A percentile compares a stretch with the other conserved stretches of the same genome.
Evolutionary conservation across 2,888 invertebrate genomes (phyloP).

Genomic region (Lasioglossum malachurum): DNA sequence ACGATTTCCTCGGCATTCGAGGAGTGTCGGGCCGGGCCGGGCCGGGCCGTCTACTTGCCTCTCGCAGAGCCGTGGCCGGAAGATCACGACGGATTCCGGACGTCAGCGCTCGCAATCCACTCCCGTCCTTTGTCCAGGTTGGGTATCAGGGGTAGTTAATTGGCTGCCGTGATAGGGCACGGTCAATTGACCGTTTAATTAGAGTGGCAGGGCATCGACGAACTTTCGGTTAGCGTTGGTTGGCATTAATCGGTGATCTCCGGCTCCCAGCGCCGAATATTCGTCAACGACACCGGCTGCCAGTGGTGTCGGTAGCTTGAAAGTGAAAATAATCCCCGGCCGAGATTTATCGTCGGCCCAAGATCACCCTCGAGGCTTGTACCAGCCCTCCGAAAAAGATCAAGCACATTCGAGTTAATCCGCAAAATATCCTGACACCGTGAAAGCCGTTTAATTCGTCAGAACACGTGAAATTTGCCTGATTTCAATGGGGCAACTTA

Average conservation of each 20-base stretch:
- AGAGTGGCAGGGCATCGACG: constrained; percentile 53
- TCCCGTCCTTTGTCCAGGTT: constrained; percentile 46
- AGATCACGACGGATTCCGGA: constrained; percentile 56
- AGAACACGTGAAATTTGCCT: background rate
- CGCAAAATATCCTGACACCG: background rate
- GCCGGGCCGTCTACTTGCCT: constrained; percentile 32
- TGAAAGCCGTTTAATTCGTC: background rate
- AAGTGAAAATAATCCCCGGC: constrained; percentile 16
- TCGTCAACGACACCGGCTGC: constrained; percentile 21
- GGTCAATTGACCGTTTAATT: constrained; percentile 61
- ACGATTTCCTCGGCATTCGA: constrained; percentile 57
- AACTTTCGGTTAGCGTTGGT: constrained; percentile 50
- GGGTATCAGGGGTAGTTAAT: constrained; percentile 55
- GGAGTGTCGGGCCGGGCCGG: constrained; percentile 15
- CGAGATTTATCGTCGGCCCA: background rate
- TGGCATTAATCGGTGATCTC: constrained; percentile 49
- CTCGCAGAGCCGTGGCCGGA: constrained; percentile 24
- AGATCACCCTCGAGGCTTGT: background rate
- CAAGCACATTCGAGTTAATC: background rate
- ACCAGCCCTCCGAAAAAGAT: background rate
- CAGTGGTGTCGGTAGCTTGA: background rate
- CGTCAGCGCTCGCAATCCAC: constrained; percentile 34
- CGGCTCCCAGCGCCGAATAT: constrained; percentile 12
- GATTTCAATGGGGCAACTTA: background rate
- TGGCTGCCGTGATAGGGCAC: constrained; percentile 40